Evolutionary conservation across 2,113 vertebrate species (phyloP), one percentile per base, ranked within the genome.

Genomic region (Mesitornis unicolor): DNA sequence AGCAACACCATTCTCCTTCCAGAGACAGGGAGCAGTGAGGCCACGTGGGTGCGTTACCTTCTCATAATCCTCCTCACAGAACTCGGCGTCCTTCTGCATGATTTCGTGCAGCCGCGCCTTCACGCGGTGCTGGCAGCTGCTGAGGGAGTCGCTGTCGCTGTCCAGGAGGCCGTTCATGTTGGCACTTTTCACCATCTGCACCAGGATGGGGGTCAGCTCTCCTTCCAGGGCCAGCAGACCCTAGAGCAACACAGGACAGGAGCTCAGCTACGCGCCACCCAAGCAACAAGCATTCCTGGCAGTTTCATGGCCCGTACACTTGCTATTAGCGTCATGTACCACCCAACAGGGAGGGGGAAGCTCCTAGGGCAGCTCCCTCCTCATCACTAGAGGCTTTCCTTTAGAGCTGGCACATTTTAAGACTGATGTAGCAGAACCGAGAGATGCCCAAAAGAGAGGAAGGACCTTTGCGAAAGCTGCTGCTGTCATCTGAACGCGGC

Each of bases 111-210:
- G 98, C 6, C 98, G 97, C 6, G 99, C 99, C 91, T 99, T 99
- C 73, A 99, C 99, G 8, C 98, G 98, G 95, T 99, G 99, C 87
- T 99, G 99, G 82, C 99, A 99, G 97, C 99, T 98, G 96, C 99
- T 99, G 67, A 99, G 97, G 2, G 99, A 99, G 91, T 99, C 99
- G 1, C 99, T 98, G 96, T 99, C 99, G 8, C 99, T 99, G 98
- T 99, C 99, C 96, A 99, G 98, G 42, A 99, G 98, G 33, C 99
- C 99, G 2, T 99, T 99, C 99, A 99, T 99, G 96, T 99, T 99
- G 96, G 99, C 99, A 54, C 99, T 99, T 97, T 99, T 99, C 87
- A 99, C 99, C 99, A 99, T 99, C 98, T 99, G 99, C 74, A 99
- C 99, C 97, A 99, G 97, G 97, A 99, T 99, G 69, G 99, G 99